Conservation (phyloP, 2,113 vertebrate species). For the Mustela nigripes region DNA sequence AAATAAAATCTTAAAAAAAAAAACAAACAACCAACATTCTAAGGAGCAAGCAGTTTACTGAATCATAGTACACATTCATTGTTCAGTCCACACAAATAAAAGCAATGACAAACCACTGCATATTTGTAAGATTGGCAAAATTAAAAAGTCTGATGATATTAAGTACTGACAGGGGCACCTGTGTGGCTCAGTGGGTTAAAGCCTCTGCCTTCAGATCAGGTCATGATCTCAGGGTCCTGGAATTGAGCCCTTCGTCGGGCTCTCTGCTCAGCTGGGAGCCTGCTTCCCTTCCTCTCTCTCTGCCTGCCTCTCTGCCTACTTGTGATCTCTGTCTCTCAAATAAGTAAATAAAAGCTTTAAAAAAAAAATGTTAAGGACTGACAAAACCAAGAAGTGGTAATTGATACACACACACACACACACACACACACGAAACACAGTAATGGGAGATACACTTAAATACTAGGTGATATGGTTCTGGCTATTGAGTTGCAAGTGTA, state of each 20-base stretch:
- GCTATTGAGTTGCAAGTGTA: neutral
- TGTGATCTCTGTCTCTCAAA: too few relatives aligned
- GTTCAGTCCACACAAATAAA: neutral
- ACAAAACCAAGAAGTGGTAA: neutral
- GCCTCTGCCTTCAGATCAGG: too few relatives aligned
- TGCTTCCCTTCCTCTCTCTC: too few relatives aligned
- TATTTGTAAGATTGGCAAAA: too few relatives aligned
- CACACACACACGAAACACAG: too few relatives aligned
- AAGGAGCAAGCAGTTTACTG: neutral
- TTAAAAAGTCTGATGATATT: neutral
- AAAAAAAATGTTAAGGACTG: neutral
- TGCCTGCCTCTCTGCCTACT: too few relatives aligned
- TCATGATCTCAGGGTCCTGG: too few relatives aligned
- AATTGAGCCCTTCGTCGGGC: accelerated
- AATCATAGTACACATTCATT: neutral
- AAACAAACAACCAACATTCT: neutral
- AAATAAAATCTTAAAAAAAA: too few relatives aligned
- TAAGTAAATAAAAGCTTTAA: too few relatives aligned
- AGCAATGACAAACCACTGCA: neutral
- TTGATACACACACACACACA: too few relatives aligned
- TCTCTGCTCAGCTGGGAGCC: too few relatives aligned
- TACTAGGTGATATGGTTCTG: neutral
- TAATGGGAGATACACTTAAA: neutral
- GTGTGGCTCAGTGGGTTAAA: too few relatives aligned
- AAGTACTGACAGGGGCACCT: neutral